phyloP scores from a whole-genome alignment of 2,888 invertebrate species.

The Drosophila meridiana region DNA sequence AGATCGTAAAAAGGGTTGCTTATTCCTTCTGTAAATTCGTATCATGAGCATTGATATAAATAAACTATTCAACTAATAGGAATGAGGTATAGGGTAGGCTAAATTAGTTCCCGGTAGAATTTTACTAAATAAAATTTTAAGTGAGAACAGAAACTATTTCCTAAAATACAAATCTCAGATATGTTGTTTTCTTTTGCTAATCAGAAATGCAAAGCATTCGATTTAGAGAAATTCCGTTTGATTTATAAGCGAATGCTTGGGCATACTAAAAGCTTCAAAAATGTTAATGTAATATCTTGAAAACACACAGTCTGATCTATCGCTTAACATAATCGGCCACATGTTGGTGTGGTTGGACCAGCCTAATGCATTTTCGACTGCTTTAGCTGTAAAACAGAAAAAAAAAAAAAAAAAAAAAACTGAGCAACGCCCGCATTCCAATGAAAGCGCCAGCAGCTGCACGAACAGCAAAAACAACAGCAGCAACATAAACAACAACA shows the following conservation, averaged over 20 bases:
- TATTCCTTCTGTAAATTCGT: not conserved
- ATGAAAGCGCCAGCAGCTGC: slow-evolving; percentile 77
- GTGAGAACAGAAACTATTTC: not conserved
- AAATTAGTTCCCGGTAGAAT: not conserved
- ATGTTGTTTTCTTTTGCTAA: slow-evolving; percentile 10
- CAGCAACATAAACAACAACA: slow-evolving; percentile 29
- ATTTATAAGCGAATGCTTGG: slow-evolving; percentile 56
- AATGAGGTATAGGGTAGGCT: not conserved
- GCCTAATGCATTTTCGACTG: slow-evolving; percentile 66
- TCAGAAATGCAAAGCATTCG: slow-evolving; percentile 53
- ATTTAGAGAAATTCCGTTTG: slow-evolving; percentile 54
- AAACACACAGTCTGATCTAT: slow-evolving; percentile 50
- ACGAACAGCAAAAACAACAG: slow-evolving; percentile 49
- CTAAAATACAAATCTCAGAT: not conserved
- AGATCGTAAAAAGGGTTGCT: not conserved
- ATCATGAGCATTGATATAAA: not conserved
- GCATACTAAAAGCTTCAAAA: slow-evolving; percentile 47
- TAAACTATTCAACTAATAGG: not conserved
- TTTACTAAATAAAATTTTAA: not conserved
- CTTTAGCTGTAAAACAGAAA: slow-evolving; percentile 21
- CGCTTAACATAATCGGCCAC: slow-evolving; percentile 48
- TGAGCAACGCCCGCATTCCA: slow-evolving; percentile 74
- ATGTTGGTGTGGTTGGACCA: slow-evolving; percentile 53
- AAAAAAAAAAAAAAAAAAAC: slow-evolving; percentile 44
- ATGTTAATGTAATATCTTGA: slow-evolving; percentile 72